These are phyloP conservation scores for Meganola albula DNA, from an alignment of 2,888 invertebrate species.

Conservation along the genomic window DNA sequence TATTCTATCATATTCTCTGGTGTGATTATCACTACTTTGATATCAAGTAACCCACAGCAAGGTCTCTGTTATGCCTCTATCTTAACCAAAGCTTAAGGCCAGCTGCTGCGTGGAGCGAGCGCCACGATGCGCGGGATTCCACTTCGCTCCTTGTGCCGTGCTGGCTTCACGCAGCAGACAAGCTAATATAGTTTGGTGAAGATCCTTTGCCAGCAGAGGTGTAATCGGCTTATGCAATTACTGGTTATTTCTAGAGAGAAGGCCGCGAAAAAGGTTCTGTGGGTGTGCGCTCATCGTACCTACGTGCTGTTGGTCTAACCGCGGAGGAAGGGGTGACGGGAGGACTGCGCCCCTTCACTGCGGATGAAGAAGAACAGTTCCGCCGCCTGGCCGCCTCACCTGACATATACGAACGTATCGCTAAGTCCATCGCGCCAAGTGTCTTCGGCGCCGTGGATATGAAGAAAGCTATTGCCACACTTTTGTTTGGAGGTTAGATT, in stretches of 20 bases:
- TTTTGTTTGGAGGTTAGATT: conserved; percentile 95
- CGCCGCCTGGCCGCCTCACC: conserved; percentile 89
- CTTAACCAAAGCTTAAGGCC: too few species aligned
- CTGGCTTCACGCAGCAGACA: too few species aligned
- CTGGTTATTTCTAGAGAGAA: conserved; percentile 67
- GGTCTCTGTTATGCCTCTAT: too few species aligned
- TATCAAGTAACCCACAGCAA: too few species aligned
- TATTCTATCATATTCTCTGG: too few species aligned
- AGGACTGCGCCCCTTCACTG: conserved; percentile 72
- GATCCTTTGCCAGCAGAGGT: too few species aligned
- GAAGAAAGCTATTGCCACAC: conserved; percentile 96
- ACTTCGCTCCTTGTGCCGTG: too few species aligned
- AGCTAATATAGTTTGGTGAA: too few species aligned
- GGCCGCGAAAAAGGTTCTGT: conserved; percentile 87
- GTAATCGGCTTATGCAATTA: too few species aligned
- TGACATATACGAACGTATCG: conserved; percentile 92
- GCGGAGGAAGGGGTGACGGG: conserved; percentile 89
- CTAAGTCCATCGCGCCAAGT: conserved; percentile 96
- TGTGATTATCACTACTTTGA: too few species aligned
- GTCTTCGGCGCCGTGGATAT: conserved; percentile 96
- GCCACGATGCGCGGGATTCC: too few species aligned
- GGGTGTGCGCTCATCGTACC: conserved; percentile 95
- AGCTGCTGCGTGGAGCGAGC: too few species aligned
- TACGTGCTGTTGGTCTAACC: conserved; percentile 95
- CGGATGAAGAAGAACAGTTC: conserved; percentile 82